These are phyloP conservation scores for Salvelinus fontinalis DNA, from an alignment of 2,113 vertebrate genomes.

Conservation along the genomic window DNA sequence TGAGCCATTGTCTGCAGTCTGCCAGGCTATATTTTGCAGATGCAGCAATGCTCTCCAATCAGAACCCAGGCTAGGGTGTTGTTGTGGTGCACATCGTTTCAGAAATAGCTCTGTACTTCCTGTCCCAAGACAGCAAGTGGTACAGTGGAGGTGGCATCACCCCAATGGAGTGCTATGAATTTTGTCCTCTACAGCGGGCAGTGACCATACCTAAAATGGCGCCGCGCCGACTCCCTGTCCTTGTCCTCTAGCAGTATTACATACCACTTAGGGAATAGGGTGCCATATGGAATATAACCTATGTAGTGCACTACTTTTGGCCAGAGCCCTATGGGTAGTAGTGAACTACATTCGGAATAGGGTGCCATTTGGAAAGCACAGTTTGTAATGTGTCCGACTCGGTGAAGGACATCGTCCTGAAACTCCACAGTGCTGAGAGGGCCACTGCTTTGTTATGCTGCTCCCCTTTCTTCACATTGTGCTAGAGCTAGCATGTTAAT, in stretches of 20 bases:
- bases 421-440: conserved; percentile 1
- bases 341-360: no score
- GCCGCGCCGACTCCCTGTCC: conserved; percentile 28
- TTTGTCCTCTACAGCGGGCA: conserved; percentile 27
- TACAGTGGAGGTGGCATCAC: conserved; percentile 3
- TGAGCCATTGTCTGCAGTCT: background rate
- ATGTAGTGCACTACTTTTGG: background rate
- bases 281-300: no score
- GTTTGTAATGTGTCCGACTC: conserved; percentile 9
- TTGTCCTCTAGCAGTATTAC: conserved; percentile 30
- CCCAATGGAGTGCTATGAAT: conserved; percentile 5
- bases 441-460: conserved; percentile 31
- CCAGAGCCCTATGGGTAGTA: no score
- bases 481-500: conserved; percentile 4
- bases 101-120: conserved; percentile 36
- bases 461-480: conserved; percentile 11
- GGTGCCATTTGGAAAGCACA: no score
- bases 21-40: background rate
- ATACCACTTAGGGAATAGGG: conserved; percentile 17
- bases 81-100: background rate
- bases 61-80: background rate
- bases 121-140: conserved; percentile 12
- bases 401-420: background rate
- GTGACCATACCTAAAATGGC: conserved; percentile 12
- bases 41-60: background rate